phyloP scores from a whole-genome alignment of 2,797 vertebrate genomes.

The Pangasius djambal region DNA sequence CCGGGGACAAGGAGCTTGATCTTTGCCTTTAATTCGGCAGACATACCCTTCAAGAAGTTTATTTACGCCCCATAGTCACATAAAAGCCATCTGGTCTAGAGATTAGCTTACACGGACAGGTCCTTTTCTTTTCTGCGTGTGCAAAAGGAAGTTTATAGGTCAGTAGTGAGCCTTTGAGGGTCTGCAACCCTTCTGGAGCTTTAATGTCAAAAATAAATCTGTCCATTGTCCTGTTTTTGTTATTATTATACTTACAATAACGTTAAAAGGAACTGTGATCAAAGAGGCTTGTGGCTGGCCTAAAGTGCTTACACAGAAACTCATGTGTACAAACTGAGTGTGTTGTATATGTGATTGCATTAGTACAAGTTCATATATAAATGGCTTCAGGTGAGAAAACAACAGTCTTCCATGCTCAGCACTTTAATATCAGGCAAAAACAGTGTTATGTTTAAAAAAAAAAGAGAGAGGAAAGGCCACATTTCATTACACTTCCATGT shows the following conservation, averaged over 20 bases:
- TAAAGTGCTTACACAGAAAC: conserved; percentile 20
- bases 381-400: conserved; percentile 37
- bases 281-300: background rate
- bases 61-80: conserved; percentile 59
- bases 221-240: conserved; percentile 11
- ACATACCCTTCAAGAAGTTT: conserved; percentile 57
- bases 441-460: background rate
- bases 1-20: background rate
- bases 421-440: background rate
- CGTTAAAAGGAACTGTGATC: background rate
- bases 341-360: background rate
- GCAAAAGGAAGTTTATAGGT: conserved; percentile 33
- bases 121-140: conserved; percentile 52
- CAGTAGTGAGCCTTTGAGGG: conserved; percentile 13
- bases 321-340: background rate
- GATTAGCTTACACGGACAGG: conserved; percentile 60
- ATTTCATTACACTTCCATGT: conserved; percentile 34
- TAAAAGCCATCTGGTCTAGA: conserved; percentile 64
- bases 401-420: conserved; percentile 29
- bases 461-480: background rate
- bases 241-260: background rate
- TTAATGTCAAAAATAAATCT: background rate
- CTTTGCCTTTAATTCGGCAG: background rate
- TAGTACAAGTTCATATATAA: background rate
- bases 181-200: background rate